Percentiles rank a stretch among this genome's conserved stretches.
phyloP scores from a whole-genome alignment of 2,797 vertebrate species.

The Falco biarmicus region DNA sequence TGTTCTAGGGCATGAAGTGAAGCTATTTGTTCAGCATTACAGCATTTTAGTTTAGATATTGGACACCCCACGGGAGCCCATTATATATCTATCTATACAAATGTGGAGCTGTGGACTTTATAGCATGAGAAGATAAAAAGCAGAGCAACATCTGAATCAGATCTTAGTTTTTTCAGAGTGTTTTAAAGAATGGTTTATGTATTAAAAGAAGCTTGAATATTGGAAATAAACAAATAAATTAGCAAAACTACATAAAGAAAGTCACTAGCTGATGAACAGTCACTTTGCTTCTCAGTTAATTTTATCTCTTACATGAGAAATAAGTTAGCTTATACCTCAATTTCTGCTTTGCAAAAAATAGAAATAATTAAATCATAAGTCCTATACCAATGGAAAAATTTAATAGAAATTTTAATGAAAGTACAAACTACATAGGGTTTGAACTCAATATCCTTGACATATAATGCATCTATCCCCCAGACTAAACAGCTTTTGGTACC shows the following conservation, averaged over 20 bases:
- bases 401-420: conserved; percentile 40
- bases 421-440: not conserved
- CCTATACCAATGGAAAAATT: not conserved
- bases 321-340: not conserved
- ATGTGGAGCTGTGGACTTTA: not conserved
- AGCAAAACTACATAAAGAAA: not conserved
- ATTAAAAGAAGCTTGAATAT: not conserved
- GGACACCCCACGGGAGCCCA: not conserved
- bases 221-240: not conserved
- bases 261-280: not conserved
- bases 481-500: conserved; percentile 34
- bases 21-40: not conserved
- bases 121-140: not conserved
- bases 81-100: not conserved
- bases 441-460: conserved; percentile 41
- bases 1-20: not conserved
- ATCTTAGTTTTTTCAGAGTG: not conserved
- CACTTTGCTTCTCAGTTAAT: not conserved
- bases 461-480: not conserved
- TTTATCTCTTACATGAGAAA: not conserved
- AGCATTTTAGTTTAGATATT: not conserved
- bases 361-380: not conserved
- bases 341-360: conserved; percentile 1
- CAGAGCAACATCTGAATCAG: not conserved
- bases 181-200: not conserved